Evolutionary conservation across 2,888 invertebrate genomes (phyloP).

Genomic region (Salpingus planirostris): DNA sequence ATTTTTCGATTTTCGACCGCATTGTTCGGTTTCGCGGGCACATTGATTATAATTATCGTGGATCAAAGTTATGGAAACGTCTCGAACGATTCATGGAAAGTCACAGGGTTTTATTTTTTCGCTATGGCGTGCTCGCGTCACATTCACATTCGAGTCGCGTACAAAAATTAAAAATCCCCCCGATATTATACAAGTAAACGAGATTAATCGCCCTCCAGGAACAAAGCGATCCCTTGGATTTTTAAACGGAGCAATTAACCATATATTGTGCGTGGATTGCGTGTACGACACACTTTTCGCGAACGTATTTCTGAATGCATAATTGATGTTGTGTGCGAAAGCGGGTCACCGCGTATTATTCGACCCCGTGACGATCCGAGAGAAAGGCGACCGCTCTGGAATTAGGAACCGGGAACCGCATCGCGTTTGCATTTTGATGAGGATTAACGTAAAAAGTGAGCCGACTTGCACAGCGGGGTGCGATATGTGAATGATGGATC

Average conservation of each 20-base stretch:
- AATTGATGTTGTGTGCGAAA: constrained; percentile 11
- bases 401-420: no score
- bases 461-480: constrained; percentile 16
- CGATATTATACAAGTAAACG: constrained; percentile 1
- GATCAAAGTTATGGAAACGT: constrained; percentile 16
- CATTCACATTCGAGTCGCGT: constrained; percentile 7
- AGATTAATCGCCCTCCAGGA: no score
- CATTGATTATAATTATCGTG: no score
- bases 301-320: constrained; percentile 9
- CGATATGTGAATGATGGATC: constrained; percentile 16
- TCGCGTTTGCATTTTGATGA: constrained; percentile 11
- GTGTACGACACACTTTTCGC: constrained; percentile 13
- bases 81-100: constrained; percentile 7
- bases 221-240: constrained; percentile 2
- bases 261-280: constrained; percentile 13
- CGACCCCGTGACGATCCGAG: no score
- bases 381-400: no score
- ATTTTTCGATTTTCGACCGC: constrained; percentile 20
- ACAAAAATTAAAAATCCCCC: constrained; percentile 3
- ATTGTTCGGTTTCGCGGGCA: no score
- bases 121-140: constrained; percentile 6
- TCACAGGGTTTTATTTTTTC: constrained; percentile 2
- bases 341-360: constrained; percentile 7
- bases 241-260: constrained; percentile 8
- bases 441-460: constrained; percentile 15